Evolutionary conservation across 2,113 vertebrate species (phyloP), one percentile per base, ranked within the genome.

Genomic region (Archilochus colubris): DNA sequence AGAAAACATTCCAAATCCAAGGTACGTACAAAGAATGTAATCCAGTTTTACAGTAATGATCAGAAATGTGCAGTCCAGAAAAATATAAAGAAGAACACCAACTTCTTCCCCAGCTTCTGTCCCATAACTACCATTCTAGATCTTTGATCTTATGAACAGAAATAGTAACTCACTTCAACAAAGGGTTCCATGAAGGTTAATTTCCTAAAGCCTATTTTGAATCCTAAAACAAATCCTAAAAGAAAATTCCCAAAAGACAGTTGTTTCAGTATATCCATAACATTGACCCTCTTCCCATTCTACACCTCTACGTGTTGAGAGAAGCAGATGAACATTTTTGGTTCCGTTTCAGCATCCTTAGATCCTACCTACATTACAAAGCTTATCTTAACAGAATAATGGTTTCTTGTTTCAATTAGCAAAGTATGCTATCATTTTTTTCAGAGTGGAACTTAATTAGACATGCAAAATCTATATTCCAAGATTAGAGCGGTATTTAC

Each of bases 231-330:
- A 40, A 40, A 40, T 40, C 44, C 8, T 31, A 67, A 30, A 40
- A 40, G 40, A 12, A 40, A 62, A 75, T 55, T 69, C 40, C n/a
- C 38, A 14, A 0, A 2, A 33, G 48, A 69, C 1, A 11, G 61
- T 30, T 0, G 0, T 55, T 81, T 57, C 46, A 30, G 4, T 38
- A 8, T 57, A 89, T 13, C 33, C 16, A 21, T 44, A 72, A 58
- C 2, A 2, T 16, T 43, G 28, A 66, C 3, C 8, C 5, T 62
- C 46, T 66, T 63, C 20, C 73, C 7, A 67, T 51, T 33, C 22
- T 25, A 50, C 36, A 25, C 18, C 20, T 8, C 33, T 40, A 27
- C 3, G 36, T 5, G 15, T 17, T 40, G 15, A 63, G 3, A 27
- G 28, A 10, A 77, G 24, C 9, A 81, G 77, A 81, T 17, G 9